Conservation (phyloP, 1,140 invertebrate species). For the Diuraphis noxia region DNA sequence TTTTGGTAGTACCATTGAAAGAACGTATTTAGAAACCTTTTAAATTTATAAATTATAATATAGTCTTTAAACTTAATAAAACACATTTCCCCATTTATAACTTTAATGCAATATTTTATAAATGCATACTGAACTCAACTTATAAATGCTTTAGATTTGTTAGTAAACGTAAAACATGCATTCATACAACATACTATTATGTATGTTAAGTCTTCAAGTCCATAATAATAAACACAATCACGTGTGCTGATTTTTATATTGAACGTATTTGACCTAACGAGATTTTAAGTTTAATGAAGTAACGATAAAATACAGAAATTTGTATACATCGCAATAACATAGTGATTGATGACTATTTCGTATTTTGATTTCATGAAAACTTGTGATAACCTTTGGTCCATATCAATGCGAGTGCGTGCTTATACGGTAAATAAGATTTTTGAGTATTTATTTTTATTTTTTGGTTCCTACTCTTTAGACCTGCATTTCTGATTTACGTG, state of each 20-base stretch:
- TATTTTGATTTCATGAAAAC: background rate
- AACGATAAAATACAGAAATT: background rate
- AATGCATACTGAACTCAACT: background rate
- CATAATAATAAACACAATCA: background rate
- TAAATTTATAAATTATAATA: background rate
- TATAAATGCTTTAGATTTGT: background rate
- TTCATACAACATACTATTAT: background rate
- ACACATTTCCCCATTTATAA: background rate
- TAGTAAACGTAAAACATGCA: background rate
- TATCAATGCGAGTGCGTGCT: background rate
- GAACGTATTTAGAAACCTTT: background rate
- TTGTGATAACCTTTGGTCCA: background rate
- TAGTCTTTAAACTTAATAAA: background rate
- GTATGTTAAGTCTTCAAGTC: background rate
- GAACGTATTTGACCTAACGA: background rate
- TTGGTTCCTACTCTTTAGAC: background rate
- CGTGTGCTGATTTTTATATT: background rate
- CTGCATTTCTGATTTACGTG: conserved; percentile 38
- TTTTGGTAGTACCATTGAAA: background rate
- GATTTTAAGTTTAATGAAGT: background rate
- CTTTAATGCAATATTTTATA: background rate
- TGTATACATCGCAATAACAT: background rate
- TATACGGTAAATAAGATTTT: background rate
- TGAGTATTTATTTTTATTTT: conserved; percentile 16
- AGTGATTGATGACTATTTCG: background rate